A percentile compares a stretch with the other conserved stretches of the same genome.
These are phyloP conservation scores for Rhynchophorus ferrugineus DNA, from an alignment of 1,140 invertebrate species.

Conservation along the genomic window DNA sequence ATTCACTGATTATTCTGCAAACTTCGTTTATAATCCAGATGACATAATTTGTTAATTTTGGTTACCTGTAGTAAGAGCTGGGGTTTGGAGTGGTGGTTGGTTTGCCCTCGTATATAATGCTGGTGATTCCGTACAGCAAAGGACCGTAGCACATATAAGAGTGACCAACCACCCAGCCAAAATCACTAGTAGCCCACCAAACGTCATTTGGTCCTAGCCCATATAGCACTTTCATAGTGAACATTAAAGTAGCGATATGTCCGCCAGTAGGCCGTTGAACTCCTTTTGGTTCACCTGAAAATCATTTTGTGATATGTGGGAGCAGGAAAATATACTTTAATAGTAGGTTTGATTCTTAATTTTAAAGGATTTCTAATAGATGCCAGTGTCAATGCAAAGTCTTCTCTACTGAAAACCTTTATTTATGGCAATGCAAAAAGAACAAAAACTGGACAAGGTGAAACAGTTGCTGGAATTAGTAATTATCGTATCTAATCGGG, in stretches of 20 bases:
- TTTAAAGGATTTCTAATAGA: too few species aligned
- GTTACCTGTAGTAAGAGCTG: constrained; percentile 76
- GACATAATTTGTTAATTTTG: background rate
- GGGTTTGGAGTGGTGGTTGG: constrained; percentile 88
- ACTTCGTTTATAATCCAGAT: background rate
- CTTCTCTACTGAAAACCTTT: too few species aligned
- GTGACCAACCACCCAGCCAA: constrained; percentile 92
- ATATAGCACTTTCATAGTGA: constrained; percentile 78
- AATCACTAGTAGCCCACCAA: constrained; percentile 81
- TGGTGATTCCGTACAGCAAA: constrained; percentile 70
- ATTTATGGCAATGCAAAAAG: too few species aligned
- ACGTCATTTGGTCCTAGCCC: constrained; percentile 71
- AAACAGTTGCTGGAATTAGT: too few species aligned
- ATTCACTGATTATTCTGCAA: constrained; percentile 73
- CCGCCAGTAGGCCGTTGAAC: constrained; percentile 78
- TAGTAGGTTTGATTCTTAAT: too few species aligned
- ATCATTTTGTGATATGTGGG: too few species aligned
- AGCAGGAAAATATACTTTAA: too few species aligned
- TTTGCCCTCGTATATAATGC: constrained; percentile 90
- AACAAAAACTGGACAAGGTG: too few species aligned
- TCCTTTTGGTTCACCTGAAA: constrained; percentile 70
- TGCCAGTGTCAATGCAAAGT: too few species aligned
- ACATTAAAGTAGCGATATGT: constrained; percentile 75
- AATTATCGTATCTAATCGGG: too few species aligned
- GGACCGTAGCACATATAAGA: constrained; percentile 92